A percentile compares a stretch with the other conserved stretches of the same genome.
These are phyloP conservation scores for Syngnathus acus DNA, from an alignment of 2,797 vertebrate genomes.

Conservation along the genomic window DNA sequence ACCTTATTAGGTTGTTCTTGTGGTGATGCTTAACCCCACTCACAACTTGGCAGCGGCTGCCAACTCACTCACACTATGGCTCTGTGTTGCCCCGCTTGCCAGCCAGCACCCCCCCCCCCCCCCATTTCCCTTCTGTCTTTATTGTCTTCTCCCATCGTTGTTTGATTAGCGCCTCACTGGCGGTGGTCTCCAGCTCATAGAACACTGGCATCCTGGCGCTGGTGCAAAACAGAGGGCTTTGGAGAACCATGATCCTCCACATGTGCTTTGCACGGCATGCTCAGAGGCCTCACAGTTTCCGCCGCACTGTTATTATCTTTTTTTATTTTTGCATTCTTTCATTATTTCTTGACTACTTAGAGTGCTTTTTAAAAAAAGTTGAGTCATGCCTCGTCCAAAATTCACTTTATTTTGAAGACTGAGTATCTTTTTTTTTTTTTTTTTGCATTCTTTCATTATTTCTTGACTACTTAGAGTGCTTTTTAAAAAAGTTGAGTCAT, in stretches of 20 bases:
- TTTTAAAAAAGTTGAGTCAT: too few relatives aligned
- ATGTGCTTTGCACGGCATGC: conserved; percentile 59
- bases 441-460: too few relatives aligned
- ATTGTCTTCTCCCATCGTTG: conserved; percentile 6
- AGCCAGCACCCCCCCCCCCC: background rate
- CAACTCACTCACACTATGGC: conserved; percentile 32
- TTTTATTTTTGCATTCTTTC: too few relatives aligned
- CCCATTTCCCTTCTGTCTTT: background rate
- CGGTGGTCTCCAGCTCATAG: conserved; percentile 48
- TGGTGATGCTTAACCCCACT: conserved; percentile 68
- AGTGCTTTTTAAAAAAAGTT: too few relatives aligned
- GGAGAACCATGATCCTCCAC: conserved; percentile 44
- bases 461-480: too few relatives aligned
- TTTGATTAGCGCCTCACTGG: conserved; percentile 32
- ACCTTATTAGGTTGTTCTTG: conserved; percentile 65
- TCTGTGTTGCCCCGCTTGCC: conserved; percentile 11
- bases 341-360: too few relatives aligned
- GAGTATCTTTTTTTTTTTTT: too few relatives aligned
- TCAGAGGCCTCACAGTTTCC: background rate
- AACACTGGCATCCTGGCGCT: conserved; percentile 47
- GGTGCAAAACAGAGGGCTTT: conserved; percentile 44
- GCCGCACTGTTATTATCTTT: too few relatives aligned
- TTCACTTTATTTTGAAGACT: background rate
- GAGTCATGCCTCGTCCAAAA: too few relatives aligned
- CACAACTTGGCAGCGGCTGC: conserved; percentile 60